These are phyloP conservation scores for Acyrthosiphon pisum DNA, from an alignment of 1,140 invertebrate genomes.

Conservation along the genomic window DNA sequence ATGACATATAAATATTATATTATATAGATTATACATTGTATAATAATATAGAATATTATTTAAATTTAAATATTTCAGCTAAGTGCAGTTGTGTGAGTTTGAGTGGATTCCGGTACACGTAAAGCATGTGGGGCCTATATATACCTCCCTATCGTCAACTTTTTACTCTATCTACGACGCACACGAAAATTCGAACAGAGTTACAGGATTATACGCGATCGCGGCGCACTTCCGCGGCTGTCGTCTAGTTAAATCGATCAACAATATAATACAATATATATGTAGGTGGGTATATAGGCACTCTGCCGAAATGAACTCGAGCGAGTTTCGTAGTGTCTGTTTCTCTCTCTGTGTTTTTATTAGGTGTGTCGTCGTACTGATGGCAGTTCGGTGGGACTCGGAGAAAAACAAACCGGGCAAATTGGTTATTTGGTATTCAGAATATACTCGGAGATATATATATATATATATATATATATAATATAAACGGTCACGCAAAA, in stretches of 20 bases:
- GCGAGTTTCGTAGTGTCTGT: background rate
- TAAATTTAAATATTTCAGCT: too few relatives aligned
- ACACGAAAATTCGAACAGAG: background rate
- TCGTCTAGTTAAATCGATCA: background rate
- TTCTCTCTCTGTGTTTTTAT: background rate
- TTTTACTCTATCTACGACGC: background rate
- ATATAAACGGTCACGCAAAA: slow-evolving; percentile 4
- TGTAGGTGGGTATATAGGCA: background rate
- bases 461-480: background rate
- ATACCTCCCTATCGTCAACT: too few relatives aligned
- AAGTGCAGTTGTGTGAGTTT: too few relatives aligned
- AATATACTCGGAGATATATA: background rate
- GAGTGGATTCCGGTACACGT: too few relatives aligned
- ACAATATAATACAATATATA: background rate
- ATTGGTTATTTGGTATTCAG: slow-evolving; percentile 31
- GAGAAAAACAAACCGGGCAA: background rate
- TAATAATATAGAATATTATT: too few relatives aligned
- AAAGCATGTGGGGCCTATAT: too few relatives aligned
- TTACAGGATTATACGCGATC: background rate
- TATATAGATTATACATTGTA: too few relatives aligned
- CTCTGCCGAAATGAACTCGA: background rate
- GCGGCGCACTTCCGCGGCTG: background rate
- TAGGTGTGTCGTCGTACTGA: background rate
- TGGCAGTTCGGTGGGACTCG: background rate
- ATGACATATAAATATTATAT: too few relatives aligned